Conservation (phyloP, 2,888 invertebrate genomes). For the Ophion obscuratus region DNA sequence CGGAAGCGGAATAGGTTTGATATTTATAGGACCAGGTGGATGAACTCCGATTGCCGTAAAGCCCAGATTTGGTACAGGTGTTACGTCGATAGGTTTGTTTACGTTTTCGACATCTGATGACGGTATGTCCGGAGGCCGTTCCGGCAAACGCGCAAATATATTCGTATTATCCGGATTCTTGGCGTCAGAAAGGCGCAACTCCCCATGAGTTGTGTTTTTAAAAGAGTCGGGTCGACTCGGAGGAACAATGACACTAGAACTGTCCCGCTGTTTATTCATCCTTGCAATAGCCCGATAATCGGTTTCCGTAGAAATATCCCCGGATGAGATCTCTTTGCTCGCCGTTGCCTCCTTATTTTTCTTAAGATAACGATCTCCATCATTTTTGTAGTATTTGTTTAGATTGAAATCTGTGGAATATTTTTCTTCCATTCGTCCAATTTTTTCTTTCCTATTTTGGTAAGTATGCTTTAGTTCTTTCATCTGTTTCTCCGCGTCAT, state of each 20-base stretch:
- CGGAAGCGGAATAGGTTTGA: conserved; percentile 87
- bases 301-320: conserved; percentile 13
- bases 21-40: conserved; percentile 84
- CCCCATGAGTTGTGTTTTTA: conserved; percentile 12
- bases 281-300: conserved; percentile 32
- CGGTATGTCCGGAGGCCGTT: conserved; percentile 37
- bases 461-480: conserved; percentile 6
- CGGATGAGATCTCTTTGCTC: neutral
- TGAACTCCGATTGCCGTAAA: conserved; percentile 82
- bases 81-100: conserved; percentile 64
- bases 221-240: conserved; percentile 17
- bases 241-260: neutral
- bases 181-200: neutral
- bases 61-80: conserved; percentile 80
- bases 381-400: conserved; percentile 20
- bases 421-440: conserved; percentile 18
- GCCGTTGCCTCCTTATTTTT: neutral
- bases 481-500: neutral
- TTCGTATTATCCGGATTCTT: conserved; percentile 28
- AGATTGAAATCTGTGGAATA: conserved; percentile 18
- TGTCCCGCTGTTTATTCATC: conserved; percentile 1
- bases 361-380: neutral
- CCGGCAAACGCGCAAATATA: conserved; percentile 24
- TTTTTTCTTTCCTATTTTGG: conserved; percentile 9
- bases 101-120: conserved; percentile 70